Evolutionary conservation across 2,797 vertebrate genomes (phyloP), one percentile per base, ranked within the genome.

Genomic region (Lacerta bilineata): DNA sequence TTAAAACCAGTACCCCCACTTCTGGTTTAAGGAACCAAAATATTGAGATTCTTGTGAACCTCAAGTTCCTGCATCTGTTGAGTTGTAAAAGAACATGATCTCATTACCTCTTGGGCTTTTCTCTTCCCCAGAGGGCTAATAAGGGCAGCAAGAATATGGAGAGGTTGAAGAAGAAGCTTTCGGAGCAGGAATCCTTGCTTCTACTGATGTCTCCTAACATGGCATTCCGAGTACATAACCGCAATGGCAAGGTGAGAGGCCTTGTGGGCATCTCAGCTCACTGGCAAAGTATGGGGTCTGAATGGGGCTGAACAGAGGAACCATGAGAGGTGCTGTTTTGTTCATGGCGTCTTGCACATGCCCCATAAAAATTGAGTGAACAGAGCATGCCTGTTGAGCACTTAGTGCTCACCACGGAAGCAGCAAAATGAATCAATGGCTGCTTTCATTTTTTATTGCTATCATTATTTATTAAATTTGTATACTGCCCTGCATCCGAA

Each of bases 161-260:
- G 93, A 96, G 98, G 18, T 96, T 99, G 94, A 98, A 96, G 96
- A 99, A 99, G 97, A 99, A 99, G 95, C 96, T 99, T 3, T 98
- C 98, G 0, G 98, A 99, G 80, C 98, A 99, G 93, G 98, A 99
- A 88, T 99, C 98, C 0, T 95, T 99, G 93, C 96, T 99, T 2
- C 97, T 99, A 33, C 97, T 99, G 87, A 98, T 98, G 97, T 99
- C 98, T 0, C 98, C 98, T 64, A 98, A 96, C 96, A 99, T 98
- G 98, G 98, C 98, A 0, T 99, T 99, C 96, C 96, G 98, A 18
- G 98, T 98, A 0, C 98, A 98, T 94, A 99, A 97, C 83, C 97
- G 98, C 89, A 98, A 98, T 0, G 98, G 98, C 94, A 99, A 99
- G 97, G 99, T 99, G 94, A 96, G 97, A 20, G 10, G 46, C 25